Percentiles rank a stretch among this genome's conserved stretches.
These are phyloP conservation scores for Redunca redunca DNA, from an alignment of 2,113 vertebrate genomes.

Conservation along the genomic window DNA sequence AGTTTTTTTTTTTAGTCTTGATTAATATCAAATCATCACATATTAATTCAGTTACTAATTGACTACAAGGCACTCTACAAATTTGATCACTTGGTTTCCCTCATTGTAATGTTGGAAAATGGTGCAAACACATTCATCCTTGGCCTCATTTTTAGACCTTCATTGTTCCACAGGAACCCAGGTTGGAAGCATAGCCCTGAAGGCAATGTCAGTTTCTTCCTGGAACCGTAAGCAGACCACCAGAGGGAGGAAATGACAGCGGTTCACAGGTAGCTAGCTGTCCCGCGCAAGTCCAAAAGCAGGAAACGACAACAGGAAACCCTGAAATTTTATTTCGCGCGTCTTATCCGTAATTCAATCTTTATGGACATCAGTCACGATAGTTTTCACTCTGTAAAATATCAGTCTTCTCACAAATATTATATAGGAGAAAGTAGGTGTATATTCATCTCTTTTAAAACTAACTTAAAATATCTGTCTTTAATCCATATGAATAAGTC, in stretches of 20 bases:
- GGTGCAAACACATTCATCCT: neutral
- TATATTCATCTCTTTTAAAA: neutral
- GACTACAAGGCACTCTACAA: neutral
- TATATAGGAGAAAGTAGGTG: neutral
- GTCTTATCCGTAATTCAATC: neutral
- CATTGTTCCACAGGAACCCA: neutral
- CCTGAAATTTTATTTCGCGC: neutral
- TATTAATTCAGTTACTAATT: neutral
- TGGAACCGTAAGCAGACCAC: neutral
- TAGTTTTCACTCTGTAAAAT: neutral
- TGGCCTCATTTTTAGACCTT: neutral
- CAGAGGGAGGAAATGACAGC: neutral
- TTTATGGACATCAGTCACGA: neutral
- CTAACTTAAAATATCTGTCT: neutral
- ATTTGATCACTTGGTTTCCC: neutral
- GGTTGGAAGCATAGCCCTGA: neutral
- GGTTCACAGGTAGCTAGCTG: neutral
- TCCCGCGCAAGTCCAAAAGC: neutral
- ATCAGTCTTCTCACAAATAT: neutral
- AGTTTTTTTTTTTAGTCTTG: neutral
- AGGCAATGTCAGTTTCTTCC: neutral
- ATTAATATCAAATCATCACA: slow-evolving; percentile 5
- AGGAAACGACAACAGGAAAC: neutral
- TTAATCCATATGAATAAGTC: neutral
- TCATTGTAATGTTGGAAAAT: neutral